Evolutionary conservation across 2,888 invertebrate species (phyloP).

Genomic region (Sesia apiformis): DNA sequence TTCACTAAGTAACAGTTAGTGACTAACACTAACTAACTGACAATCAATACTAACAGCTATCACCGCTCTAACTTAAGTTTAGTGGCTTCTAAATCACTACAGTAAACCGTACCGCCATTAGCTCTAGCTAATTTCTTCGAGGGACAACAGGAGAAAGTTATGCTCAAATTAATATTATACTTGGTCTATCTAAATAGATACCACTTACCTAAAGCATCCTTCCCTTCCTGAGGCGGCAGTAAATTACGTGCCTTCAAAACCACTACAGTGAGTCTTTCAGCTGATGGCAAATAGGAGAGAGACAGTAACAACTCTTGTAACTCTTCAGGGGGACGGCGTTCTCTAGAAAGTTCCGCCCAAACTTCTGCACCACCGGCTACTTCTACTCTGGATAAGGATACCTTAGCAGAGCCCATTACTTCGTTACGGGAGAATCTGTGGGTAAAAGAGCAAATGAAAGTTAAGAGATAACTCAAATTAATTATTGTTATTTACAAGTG

Average conservation of each 20-base stretch:
- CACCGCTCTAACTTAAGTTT: too few relatives aligned
- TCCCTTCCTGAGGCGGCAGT: slow-evolving; percentile 79
- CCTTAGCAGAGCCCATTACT: slow-evolving; percentile 88
- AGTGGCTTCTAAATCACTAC: too few relatives aligned
- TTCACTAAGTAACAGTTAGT: too few relatives aligned
- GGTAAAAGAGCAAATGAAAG: slow-evolving; percentile 1
- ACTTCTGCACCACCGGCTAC: slow-evolving; percentile 85
- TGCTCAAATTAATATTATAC: too few relatives aligned
- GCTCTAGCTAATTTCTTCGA: too few relatives aligned
- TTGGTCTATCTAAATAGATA: too few relatives aligned
- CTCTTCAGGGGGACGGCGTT: slow-evolving; percentile 87
- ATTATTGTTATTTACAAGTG: not conserved
- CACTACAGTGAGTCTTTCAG: slow-evolving; percentile 88
- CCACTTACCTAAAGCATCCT: slow-evolving; percentile 76
- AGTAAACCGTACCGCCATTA: too few relatives aligned
- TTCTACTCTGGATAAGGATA: slow-evolving; percentile 85
- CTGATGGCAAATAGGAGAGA: slow-evolving; percentile 90
- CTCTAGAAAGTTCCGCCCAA: slow-evolving; percentile 90
- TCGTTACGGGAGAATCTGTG: slow-evolving; percentile 88
- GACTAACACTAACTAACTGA: too few relatives aligned
- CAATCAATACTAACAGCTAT: too few relatives aligned
- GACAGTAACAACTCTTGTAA: slow-evolving; percentile 88
- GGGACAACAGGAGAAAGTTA: too few relatives aligned
- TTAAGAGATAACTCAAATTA: not conserved
- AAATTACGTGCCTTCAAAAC: slow-evolving; percentile 90